A percentile compares a stretch with the other conserved stretches of the same genome.
Conservation (phyloP, 2,113 vertebrate species). For the Capricornis sumatraensis region DNA sequence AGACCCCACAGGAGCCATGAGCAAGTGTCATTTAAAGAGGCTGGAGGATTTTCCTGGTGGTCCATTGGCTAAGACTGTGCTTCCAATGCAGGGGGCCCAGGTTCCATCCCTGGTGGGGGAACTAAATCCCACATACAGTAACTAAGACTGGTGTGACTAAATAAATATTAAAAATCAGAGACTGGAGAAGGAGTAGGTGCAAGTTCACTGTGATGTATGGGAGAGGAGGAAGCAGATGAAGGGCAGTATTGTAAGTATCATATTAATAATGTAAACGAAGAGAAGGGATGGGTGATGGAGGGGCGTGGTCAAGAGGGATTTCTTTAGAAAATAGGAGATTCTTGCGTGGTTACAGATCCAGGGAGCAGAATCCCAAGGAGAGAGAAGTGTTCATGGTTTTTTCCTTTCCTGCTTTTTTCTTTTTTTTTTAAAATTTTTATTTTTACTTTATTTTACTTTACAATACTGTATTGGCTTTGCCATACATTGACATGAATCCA, state of each 20-base stretch:
- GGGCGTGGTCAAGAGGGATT: accelerated
- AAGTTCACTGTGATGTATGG: background rate
- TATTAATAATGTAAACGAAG: background rate
- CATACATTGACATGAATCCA: too few species aligned
- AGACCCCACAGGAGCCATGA: background rate
- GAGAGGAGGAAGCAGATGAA: background rate
- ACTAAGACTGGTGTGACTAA: background rate
- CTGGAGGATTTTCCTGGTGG: background rate
- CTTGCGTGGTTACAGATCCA: background rate
- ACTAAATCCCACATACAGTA: background rate
- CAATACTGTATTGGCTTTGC: too few species aligned
- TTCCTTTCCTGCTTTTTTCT: background rate
- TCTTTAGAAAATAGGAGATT: background rate
- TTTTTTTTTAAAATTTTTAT: too few species aligned
- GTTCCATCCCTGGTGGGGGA: background rate
- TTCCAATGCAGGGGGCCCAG: background rate
- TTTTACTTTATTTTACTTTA: too few species aligned
- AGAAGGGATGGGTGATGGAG: accelerated
- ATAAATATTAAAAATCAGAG: background rate
- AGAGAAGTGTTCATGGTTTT: background rate
- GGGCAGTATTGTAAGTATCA: background rate
- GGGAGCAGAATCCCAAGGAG: background rate
- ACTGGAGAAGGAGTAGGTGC: background rate
- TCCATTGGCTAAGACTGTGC: background rate
- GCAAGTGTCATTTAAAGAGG: background rate